phyloP scores from a whole-genome alignment of 2,797 vertebrate species.

The Setipinna tenuifilis region DNA sequence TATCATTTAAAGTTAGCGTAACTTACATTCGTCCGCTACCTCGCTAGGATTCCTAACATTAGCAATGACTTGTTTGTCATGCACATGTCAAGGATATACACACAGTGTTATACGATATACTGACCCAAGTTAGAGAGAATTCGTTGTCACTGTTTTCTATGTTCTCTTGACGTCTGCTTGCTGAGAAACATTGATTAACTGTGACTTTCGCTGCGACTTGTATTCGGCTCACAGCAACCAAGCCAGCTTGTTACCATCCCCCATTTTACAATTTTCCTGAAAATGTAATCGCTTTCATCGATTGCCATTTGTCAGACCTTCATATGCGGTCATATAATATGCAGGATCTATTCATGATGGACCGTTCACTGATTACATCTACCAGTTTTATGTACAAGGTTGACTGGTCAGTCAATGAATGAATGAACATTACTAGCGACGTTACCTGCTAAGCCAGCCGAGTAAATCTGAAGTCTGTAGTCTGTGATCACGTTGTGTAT shows the following conservation, averaged over 20 bases:
- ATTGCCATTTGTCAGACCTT: not conserved
- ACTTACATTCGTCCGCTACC: not conserved
- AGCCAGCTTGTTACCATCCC: not conserved
- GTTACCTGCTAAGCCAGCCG: not conserved
- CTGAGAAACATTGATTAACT: not conserved
- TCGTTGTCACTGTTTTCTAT: not conserved
- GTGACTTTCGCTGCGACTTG: not conserved
- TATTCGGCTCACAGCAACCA: not conserved
- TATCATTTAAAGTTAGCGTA: too few species aligned
- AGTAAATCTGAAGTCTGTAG: not conserved
- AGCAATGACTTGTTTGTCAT: not conserved
- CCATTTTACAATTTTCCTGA: not conserved
- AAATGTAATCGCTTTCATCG: not conserved
- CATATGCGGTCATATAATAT: not conserved
- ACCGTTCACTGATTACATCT: not conserved
- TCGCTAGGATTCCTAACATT: not conserved
- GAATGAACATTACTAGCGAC: not conserved
- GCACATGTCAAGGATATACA: not conserved
- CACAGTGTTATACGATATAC: not conserved
- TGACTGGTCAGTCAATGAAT: not conserved
- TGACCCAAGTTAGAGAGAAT: too few species aligned
- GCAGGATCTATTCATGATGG: not conserved
- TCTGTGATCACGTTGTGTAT: not conserved
- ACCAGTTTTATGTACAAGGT: not conserved
- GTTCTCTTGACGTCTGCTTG: not conserved